Conservation (phyloP, 2,888 invertebrate genomes). For the Pollenia labialis region DNA sequence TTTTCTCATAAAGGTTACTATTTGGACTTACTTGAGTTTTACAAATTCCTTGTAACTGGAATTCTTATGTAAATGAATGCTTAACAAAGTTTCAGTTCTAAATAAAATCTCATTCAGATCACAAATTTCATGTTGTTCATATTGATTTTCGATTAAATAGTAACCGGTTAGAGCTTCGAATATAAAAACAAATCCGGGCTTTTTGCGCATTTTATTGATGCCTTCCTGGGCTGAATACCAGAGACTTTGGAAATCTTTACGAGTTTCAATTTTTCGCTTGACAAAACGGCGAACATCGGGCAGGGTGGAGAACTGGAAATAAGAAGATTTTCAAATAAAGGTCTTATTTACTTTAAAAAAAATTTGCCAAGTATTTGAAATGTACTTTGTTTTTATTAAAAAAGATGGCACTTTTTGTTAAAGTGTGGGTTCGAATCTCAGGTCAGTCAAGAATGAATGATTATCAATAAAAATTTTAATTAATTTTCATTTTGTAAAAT, state of each 20-base stretch:
- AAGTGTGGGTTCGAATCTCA: too few species aligned
- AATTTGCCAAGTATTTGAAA: neutral
- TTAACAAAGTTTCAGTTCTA: slow-evolving; percentile 77
- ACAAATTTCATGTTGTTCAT: slow-evolving; percentile 81
- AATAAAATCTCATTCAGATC: slow-evolving; percentile 82
- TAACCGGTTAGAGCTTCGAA: slow-evolving; percentile 80
- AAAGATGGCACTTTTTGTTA: neutral
- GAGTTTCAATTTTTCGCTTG: slow-evolving; percentile 77
- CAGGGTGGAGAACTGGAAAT: slow-evolving; percentile 65
- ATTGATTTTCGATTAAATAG: slow-evolving; percentile 78
- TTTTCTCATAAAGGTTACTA: too few species aligned
- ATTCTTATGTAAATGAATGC: slow-evolving; percentile 76
- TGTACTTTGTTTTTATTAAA: neutral
- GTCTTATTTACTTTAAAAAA: neutral
- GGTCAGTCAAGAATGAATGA: too few species aligned
- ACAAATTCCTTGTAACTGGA: slow-evolving; percentile 80
- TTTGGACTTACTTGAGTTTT: slow-evolving; percentile 75
- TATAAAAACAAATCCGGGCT: slow-evolving; percentile 81
- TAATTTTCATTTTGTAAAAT: too few species aligned
- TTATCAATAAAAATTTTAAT: too few species aligned
- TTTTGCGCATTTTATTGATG: slow-evolving; percentile 77
- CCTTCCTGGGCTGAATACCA: slow-evolving; percentile 79
- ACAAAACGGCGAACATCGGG: slow-evolving; percentile 78
- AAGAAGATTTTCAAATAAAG: neutral
- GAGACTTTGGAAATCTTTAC: slow-evolving; percentile 75